Evolutionary conservation across 2,797 vertebrate genomes (phyloP).

Genomic region (Gobionotothen gibberifrons): DNA sequence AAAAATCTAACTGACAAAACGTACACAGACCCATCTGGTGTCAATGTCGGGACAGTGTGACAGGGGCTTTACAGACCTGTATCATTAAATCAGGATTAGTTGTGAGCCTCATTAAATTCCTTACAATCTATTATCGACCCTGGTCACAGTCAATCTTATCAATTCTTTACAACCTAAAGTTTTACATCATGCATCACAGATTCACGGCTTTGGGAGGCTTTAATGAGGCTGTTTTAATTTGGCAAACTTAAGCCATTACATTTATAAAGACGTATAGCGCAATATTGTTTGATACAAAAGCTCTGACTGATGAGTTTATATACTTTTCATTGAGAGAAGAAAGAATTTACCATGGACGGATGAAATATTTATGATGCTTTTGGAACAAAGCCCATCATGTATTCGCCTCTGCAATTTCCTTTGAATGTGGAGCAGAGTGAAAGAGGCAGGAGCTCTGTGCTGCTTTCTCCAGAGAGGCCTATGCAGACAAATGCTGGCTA

Average conservation of each 20-base stretch:
- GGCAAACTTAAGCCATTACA: background rate
- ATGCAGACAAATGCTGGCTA: slow-evolving; percentile 66
- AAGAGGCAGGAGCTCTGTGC: slow-evolving; percentile 51
- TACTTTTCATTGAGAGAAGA: slow-evolving; percentile 19
- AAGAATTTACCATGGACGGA: slow-evolving; percentile 32
- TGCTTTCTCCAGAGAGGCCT: slow-evolving; percentile 67
- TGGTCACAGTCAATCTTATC: background rate
- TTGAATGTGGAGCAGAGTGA: slow-evolving; percentile 61
- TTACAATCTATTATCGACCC: background rate
- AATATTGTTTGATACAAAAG: slow-evolving; percentile 30
- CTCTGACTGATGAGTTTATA: slow-evolving; percentile 48
- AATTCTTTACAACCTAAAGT: slow-evolving; percentile 10
- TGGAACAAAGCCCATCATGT: slow-evolving; percentile 69
- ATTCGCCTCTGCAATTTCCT: slow-evolving; percentile 68
- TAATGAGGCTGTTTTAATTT: slow-evolving; percentile 15
- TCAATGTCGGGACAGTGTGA: too few species aligned
- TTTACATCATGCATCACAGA: slow-evolving; percentile 46
- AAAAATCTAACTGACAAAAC: too few species aligned
- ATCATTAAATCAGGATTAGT: slow-evolving; percentile 22
- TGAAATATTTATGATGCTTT: slow-evolving; percentile 76
- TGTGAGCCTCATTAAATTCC: slow-evolving; percentile 19
- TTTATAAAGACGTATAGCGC: slow-evolving; percentile 21
- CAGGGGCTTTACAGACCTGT: slow-evolving; percentile 1
- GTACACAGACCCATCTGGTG: too few species aligned
- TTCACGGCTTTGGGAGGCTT: slow-evolving; percentile 3